These are phyloP conservation scores for Sinocyclocheilus rhinocerous DNA, from an alignment of 2,113 vertebrate species.

Conservation along the genomic window DNA sequence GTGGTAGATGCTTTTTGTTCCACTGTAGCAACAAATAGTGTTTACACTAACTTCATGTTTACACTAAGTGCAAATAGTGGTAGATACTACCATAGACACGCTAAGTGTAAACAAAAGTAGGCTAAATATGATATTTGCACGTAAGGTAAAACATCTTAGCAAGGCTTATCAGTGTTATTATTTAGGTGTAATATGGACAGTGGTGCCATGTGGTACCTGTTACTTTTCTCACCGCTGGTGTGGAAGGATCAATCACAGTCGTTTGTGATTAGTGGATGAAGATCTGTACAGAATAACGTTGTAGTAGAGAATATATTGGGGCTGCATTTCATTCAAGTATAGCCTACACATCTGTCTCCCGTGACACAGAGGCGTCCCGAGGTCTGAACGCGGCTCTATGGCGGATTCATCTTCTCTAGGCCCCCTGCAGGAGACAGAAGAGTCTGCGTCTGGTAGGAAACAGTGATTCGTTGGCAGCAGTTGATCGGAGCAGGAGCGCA, in stretches of 20 bases:
- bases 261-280: neutral
- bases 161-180: neutral
- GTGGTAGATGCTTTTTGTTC: neutral
- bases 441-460: neutral
- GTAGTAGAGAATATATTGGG: neutral
- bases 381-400: neutral
- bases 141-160: neutral
- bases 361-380: neutral
- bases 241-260: neutral
- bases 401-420: neutral
- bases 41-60: no score
- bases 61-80: neutral
- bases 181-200: neutral
- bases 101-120: neutral
- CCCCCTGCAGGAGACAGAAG: conserved; percentile 8
- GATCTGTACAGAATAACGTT: neutral
- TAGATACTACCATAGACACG: neutral
- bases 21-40: no score
- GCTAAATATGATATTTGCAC: neutral
- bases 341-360: neutral
- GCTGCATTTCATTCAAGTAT: neutral
- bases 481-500: neutral
- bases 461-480: neutral
- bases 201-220: neutral
- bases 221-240: neutral